phyloP scores from a whole-genome alignment of 2,888 invertebrate species.

The Drosophila sordidapex region DNA sequence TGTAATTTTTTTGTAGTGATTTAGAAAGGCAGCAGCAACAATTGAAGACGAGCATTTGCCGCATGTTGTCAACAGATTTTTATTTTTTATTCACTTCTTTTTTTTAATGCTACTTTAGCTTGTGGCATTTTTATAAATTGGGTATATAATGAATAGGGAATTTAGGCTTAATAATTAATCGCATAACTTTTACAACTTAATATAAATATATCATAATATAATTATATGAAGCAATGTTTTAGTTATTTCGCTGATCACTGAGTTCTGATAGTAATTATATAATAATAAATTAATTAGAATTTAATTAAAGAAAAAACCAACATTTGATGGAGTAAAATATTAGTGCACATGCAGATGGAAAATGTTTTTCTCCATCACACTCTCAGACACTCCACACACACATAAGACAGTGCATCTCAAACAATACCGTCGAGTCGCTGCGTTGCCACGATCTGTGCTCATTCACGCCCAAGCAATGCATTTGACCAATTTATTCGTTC shows the following conservation, averaged over 20 bases:
- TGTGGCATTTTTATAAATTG: background rate
- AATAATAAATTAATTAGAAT: background rate
- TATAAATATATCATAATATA: background rate
- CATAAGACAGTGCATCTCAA: background rate
- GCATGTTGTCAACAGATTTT: conserved; percentile 41
- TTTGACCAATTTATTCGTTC: conserved; percentile 49
- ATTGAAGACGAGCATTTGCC: conserved; percentile 48
- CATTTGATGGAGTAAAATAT: background rate
- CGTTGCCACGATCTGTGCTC: conserved; percentile 28
- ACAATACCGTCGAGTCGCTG: background rate
- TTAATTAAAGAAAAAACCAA: background rate
- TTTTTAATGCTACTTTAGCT: background rate
- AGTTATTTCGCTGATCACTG: background rate
- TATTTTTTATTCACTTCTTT: background rate
- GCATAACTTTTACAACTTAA: background rate
- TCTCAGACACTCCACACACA: background rate
- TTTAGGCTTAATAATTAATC: background rate
- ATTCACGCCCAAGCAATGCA: conserved; percentile 48
- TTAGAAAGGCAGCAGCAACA: conserved; percentile 64
- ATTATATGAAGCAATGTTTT: background rate
- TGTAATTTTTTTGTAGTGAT: conserved; percentile 28
- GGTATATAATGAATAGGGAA: background rate
- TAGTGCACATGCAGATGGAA: background rate
- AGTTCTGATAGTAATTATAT: background rate
- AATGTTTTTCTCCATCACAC: too few relatives aligned